These are phyloP conservation scores for Drosophila eugracilis DNA, from an alignment of 1,140 invertebrate species.

Conservation along the genomic window DNA sequence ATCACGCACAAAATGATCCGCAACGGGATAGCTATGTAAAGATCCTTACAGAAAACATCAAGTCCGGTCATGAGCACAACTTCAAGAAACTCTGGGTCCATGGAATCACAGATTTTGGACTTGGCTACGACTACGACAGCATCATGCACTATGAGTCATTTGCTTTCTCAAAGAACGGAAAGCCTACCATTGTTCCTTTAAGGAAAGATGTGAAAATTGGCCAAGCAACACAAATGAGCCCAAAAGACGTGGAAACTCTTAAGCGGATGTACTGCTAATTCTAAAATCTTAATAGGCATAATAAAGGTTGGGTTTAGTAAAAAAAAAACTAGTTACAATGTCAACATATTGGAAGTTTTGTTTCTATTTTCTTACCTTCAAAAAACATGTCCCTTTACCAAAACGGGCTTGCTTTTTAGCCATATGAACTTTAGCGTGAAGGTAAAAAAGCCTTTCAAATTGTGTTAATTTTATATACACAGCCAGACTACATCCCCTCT, in stretches of 20 bases:
- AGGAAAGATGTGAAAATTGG: conserved; percentile 79
- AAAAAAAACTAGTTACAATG: too few species aligned
- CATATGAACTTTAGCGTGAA: not conserved
- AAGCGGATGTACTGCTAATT: conserved; percentile 84
- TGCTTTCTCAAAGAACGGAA: conserved; percentile 90
- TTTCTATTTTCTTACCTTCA: too few species aligned
- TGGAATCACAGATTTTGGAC: conserved; percentile 80
- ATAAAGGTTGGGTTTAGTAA: not conserved
- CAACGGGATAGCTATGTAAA: conserved; percentile 89
- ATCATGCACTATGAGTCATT: conserved; percentile 89
- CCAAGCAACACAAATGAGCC: conserved; percentile 85
- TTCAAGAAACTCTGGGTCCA: conserved; percentile 85
- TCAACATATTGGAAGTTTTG: too few species aligned
- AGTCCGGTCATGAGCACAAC: conserved; percentile 85
- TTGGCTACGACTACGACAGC: conserved; percentile 88
- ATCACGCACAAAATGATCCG: conserved; percentile 89
- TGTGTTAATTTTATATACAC: conserved; percentile 30
- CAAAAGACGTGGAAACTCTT: conserved; percentile 85
- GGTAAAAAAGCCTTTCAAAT: not conserved
- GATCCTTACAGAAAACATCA: conserved; percentile 89
- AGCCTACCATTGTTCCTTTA: conserved; percentile 88
- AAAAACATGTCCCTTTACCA: not conserved
- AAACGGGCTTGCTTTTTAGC: not conserved
- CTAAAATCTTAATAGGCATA: not conserved
- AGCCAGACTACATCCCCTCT: conserved; percentile 18